Evolutionary conservation across 1,140 invertebrate species (phyloP).

Genomic region (Neotoxoptera formosana): DNA sequence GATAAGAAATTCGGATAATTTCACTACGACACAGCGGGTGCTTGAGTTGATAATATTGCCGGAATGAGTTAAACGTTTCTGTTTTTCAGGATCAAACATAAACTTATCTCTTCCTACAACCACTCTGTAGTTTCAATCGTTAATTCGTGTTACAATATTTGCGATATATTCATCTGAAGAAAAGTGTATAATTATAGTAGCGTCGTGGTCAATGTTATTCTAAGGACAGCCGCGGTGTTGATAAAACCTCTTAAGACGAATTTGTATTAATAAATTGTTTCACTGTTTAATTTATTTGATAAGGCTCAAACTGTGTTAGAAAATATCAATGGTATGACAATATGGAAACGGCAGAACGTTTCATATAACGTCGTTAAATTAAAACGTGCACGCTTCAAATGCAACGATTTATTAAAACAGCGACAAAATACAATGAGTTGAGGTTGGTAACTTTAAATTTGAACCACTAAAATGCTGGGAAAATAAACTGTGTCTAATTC

Average conservation of each 20-base stretch:
- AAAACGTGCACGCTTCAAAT: neutral
- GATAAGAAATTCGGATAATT: neutral
- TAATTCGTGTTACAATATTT: neutral
- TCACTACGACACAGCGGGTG: neutral
- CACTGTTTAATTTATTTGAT: neutral
- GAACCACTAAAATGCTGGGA: neutral
- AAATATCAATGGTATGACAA: neutral
- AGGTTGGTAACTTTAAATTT: neutral
- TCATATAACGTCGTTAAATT: neutral
- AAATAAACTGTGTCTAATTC: neutral
- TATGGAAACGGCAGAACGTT: neutral
- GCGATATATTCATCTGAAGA: neutral
- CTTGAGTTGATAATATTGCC: no score
- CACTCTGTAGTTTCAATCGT: neutral
- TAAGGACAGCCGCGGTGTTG: neutral
- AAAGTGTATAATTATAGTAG: neutral
- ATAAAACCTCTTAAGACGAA: neutral
- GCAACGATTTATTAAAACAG: neutral
- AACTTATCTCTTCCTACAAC: neutral
- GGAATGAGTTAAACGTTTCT: neutral
- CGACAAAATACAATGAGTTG: neutral
- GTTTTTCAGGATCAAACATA: no score
- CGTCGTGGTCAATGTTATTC: neutral
- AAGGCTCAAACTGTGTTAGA: neutral
- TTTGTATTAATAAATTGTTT: neutral